A percentile compares a stretch with the other conserved stretches of the same genome.
Conservation (phyloP, 2,797 vertebrate genomes). For the Podarcis lilfordi region DNA sequence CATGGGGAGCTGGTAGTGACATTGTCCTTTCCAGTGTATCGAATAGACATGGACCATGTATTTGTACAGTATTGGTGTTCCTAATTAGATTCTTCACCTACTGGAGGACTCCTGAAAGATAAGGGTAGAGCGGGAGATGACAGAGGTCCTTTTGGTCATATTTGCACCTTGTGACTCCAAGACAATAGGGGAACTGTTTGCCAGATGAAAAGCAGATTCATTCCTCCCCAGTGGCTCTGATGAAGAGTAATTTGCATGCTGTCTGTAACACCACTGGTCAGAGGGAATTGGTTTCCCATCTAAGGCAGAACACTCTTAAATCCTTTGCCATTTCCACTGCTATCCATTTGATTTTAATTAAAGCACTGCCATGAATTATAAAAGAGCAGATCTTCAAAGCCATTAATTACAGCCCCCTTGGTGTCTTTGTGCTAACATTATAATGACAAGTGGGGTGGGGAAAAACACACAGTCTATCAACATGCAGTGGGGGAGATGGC, state of each 20-base stretch:
- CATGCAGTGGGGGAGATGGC: constrained; percentile 19
- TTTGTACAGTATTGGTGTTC: background rate
- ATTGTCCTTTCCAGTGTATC: too few species aligned
- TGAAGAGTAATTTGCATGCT: constrained; percentile 63
- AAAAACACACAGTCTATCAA: constrained; percentile 38
- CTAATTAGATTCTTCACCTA: constrained; percentile 17
- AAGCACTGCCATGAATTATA: constrained; percentile 73
- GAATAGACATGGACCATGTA: too few species aligned
- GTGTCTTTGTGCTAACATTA: constrained; percentile 52
- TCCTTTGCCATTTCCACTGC: constrained; percentile 66
- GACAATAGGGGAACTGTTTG: background rate
- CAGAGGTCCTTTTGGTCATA: constrained; percentile 5
- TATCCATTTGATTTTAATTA: constrained; percentile 72
- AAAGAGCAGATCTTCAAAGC: constrained; percentile 69
- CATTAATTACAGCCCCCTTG: constrained; percentile 65
- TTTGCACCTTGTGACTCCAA: background rate
- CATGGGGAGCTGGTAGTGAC: too few species aligned
- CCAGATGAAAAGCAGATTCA: background rate
- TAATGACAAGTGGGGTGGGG: constrained; percentile 57
- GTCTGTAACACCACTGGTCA: constrained; percentile 46
- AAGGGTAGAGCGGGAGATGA: constrained; percentile 16
- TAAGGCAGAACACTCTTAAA: constrained; percentile 61
- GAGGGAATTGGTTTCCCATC: constrained; percentile 61
- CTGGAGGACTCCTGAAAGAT: constrained; percentile 14
- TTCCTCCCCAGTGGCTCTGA: constrained; percentile 13